Conservation (phyloP, 2,888 invertebrate genomes). For the Papilio gigon region DNA sequence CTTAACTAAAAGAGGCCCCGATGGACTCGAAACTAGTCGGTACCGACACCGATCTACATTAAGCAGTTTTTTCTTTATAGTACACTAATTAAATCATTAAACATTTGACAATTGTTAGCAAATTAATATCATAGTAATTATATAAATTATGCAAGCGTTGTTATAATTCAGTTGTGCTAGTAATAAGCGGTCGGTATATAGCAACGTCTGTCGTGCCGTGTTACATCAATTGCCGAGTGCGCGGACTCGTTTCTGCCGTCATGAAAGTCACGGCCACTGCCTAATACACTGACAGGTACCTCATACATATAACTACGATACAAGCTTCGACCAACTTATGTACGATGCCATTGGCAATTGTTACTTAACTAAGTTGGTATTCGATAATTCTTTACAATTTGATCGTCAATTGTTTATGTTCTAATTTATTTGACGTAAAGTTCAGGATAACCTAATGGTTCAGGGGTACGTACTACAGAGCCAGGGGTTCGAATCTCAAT, state of each 20-base stretch:
- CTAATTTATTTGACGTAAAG: background rate
- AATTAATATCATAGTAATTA: too few relatives aligned
- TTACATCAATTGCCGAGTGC: constrained; percentile 13
- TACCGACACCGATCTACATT: too few relatives aligned
- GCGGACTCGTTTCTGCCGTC: constrained; percentile 46
- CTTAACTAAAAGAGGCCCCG: too few relatives aligned
- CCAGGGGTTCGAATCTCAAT: too few relatives aligned
- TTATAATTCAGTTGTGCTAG: too few relatives aligned
- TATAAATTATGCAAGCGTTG: too few relatives aligned
- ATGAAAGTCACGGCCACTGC: constrained; percentile 53
- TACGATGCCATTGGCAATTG: constrained; percentile 12
- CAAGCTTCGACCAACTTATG: constrained; percentile 1
- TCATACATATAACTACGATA: constrained; percentile 4
- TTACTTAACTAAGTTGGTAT: background rate
- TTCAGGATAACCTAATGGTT: too few relatives aligned
- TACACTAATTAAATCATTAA: too few relatives aligned
- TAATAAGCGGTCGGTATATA: background rate
- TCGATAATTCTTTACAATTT: background rate
- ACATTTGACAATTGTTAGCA: too few relatives aligned
- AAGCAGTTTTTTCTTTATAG: too few relatives aligned
- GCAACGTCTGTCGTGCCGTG: constrained; percentile 26
- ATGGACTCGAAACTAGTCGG: too few relatives aligned
- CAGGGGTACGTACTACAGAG: too few relatives aligned
- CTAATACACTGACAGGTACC: constrained; percentile 44
- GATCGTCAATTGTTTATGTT: background rate